Conservation (phyloP, 2,888 invertebrate species). For the Limulus polyphemus region DNA sequence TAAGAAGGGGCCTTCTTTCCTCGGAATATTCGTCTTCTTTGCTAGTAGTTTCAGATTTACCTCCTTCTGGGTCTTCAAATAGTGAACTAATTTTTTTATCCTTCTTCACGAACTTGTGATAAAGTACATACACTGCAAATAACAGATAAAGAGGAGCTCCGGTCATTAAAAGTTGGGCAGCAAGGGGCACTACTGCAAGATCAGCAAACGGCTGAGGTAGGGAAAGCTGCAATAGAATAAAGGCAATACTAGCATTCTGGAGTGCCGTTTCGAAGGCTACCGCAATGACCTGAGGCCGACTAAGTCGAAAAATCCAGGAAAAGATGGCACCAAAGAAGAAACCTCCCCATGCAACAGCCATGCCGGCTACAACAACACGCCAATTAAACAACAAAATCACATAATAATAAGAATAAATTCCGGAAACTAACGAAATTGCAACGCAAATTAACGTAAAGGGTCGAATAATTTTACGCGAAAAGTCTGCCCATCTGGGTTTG, state of each 20-base stretch:
- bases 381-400: constrained; percentile 77
- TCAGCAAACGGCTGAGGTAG: constrained; percentile 58
- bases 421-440: constrained; percentile 53
- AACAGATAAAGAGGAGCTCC: constrained; percentile 12
- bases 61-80: no score
- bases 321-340: constrained; percentile 54
- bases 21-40: no score
- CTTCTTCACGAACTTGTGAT: no score
- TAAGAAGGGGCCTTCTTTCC: no score
- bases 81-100: no score
- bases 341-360: constrained; percentile 69
- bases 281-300: constrained; percentile 57
- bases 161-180: constrained; percentile 65
- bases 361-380: constrained; percentile 61
- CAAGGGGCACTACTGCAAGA: constrained; percentile 61
- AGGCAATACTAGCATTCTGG: constrained; percentile 62
- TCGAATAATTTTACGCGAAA: constrained; percentile 30
- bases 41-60: no score
- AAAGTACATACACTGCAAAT: no score
- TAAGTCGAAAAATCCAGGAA: constrained; percentile 50
- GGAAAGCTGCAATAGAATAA: constrained; percentile 68
- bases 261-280: constrained; percentile 75
- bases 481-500: constrained; percentile 23
- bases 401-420: constrained; percentile 75
- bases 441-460: constrained; percentile 19